Base-by-base conservation (phyloP, 2,797 vertebrate species). In the Coregonus suidteri region DNA sequence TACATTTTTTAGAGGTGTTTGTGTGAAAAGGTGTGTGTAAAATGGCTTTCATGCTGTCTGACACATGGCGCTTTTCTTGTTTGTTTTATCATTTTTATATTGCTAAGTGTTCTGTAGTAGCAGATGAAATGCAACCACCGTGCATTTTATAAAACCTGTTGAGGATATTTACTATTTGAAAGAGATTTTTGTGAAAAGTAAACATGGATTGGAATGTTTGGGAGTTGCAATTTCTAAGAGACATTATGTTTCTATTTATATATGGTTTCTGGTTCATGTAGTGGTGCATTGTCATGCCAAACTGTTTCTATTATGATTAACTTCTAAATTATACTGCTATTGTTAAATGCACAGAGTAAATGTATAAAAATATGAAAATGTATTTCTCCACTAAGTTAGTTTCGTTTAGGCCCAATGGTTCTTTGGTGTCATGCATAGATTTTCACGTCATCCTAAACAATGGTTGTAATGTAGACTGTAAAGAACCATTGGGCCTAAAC, bases 201-300 rank as follows among this genome's bases (percentile, higher is more conserved):
- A 64, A 64, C 9, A 25, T 82, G 81, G 85, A 82, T 51, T 83
- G 79, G 81, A 86, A 87, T 91, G 80, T 90, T 72, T 87, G 86
- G 86, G 80, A 83, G 68, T 16, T 5, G 20, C 79, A 75, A 75
- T 84, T 84, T 90, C 79, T 91, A 84, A 87, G 86, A 75, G 59
- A 87, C 76, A 81, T 81, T 41, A 86, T 83, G 56, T 64, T 59
- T 54, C 30, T 73, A n/a, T n/a, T n/a, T n/a, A 80, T 92, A 88
- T 92, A 91, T 90, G 90, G 89, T 82, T 87, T 90, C 79, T 77
- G 72, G 73, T 83, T 90, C 73, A 83, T 89, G 82, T 88, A 85
- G 83, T 86, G 79, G 71, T 78, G 47, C 6, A 81, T 75, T 90
- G 87, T 84, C 87, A 84, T 86, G 83, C 84, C 35, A 75, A 85